Evolutionary conservation across 2,888 invertebrate species (phyloP), one percentile per base, ranked within the genome.

Genomic region (Pristionchus exspectatus): DNA sequence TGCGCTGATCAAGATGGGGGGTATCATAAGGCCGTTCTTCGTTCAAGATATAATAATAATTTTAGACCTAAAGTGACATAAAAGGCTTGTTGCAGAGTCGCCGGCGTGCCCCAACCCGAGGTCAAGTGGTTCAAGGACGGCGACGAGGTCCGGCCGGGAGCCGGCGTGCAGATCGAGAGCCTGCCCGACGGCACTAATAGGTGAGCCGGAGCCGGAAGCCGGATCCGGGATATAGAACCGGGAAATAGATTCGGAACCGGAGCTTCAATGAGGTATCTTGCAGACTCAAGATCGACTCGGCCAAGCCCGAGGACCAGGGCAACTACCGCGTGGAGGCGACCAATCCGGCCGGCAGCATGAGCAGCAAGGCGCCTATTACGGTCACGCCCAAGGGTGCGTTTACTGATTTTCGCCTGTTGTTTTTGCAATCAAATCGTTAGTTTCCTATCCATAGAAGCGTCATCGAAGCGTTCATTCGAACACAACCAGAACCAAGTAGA

Each of bases 301-400:
- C 95, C 14, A 94, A 94, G 69, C 92, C 93, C 38, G 94, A 94
- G 21, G 96, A 96, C 92, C 95, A 95, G 85, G 96, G 96, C 63
- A 96, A 97, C 77, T 98, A 98, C 95, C 97, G 97, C 0, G 97
- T 98, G 83, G 97, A 97, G 91, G 98, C 98, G 33, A 97, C 97
- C 90, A 97, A 98, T 95, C 96, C 96, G 50, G 96, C 97, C 90
- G 97, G 98, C 91, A 95, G 90, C 21, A 90, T 91, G 72, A 92
- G 90, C 89, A 90, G 91, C 63, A 92, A 93, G 90, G 94, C 94
- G 10, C 94, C 93, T 12, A 90, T 94, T 21, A 92, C 93, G 16
- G 94, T 94, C 24, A 81, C 81, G 16, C 81, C 81, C n/a, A 54
- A 81, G 38, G 89, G 89, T 88, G 24, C 30, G 54, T 38, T n/a